Conservation (phyloP, 2,797 vertebrate species). For the Centroberyx gerrardi region DNA sequence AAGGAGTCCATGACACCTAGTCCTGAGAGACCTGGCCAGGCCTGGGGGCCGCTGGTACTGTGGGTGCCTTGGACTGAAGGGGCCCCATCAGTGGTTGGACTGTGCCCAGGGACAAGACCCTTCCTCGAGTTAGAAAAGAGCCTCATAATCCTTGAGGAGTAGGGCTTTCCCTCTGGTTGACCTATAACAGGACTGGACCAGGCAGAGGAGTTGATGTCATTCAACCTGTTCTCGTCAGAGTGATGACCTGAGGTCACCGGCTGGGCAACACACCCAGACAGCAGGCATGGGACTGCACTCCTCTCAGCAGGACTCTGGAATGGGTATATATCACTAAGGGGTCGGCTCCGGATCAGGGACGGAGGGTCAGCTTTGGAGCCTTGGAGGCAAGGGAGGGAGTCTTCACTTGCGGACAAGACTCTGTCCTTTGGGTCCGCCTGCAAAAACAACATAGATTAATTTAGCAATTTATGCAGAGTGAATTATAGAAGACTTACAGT, state of each 20-base stretch:
- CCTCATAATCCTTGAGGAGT: slow-evolving; percentile 90
- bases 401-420: slow-evolving; percentile 80
- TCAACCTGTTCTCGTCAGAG: slow-evolving; percentile 71
- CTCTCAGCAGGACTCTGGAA: slow-evolving; percentile 62
- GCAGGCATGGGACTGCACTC: slow-evolving; percentile 61
- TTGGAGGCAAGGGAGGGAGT: slow-evolving; percentile 61
- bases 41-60: slow-evolving; percentile 72
- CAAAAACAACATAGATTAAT: slow-evolving; percentile 59
- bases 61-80: slow-evolving; percentile 80
- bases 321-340: slow-evolving; percentile 74
- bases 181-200: slow-evolving; percentile 76
- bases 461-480: slow-evolving; percentile 26
- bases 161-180: slow-evolving; percentile 81
- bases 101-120: slow-evolving; percentile 61
- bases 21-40: slow-evolving; percentile 90
- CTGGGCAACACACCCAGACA: slow-evolving; percentile 64
- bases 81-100: slow-evolving; percentile 73
- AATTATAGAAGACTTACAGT: not conserved
- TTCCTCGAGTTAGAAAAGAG: slow-evolving; percentile 90
- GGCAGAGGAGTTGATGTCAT: slow-evolving; percentile 63
- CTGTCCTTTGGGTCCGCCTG: slow-evolving; percentile 83
- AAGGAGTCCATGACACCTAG: slow-evolving; percentile 95
- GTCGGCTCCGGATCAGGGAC: slow-evolving; percentile 57
- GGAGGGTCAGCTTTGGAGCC: slow-evolving; percentile 60
- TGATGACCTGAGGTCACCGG: slow-evolving; percentile 57